Percentiles rank a stretch among this genome's conserved stretches.
phyloP scores from a whole-genome alignment of 2,113 vertebrate genomes.

The Oenanthe oenanthe region DNA sequence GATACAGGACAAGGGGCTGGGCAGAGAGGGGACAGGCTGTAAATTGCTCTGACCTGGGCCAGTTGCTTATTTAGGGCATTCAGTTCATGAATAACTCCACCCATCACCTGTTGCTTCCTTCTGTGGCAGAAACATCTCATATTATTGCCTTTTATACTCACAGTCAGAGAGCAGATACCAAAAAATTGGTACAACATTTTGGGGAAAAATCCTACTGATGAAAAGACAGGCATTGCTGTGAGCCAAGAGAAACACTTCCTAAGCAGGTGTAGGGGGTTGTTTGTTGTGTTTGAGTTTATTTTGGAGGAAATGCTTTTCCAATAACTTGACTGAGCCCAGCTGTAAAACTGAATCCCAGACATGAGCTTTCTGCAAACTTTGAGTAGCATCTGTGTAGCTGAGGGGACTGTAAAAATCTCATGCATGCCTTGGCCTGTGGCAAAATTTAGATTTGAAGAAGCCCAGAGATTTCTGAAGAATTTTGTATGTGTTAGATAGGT shows the following conservation, averaged over 20 bases:
- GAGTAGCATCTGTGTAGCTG: neutral
- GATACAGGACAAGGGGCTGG: neutral
- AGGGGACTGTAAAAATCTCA: neutral
- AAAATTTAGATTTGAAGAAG: neutral
- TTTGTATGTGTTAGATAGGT: neutral
- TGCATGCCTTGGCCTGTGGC: rapidly evolving
- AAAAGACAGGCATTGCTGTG: neutral
- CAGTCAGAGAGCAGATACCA: slow-evolving; percentile 35
- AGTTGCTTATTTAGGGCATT: slow-evolving; percentile 31
- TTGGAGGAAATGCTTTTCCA: neutral
- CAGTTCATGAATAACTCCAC: slow-evolving; percentile 32
- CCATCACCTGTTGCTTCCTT: slow-evolving; percentile 25
- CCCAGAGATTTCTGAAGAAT: neutral
- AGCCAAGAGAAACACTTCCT: neutral
- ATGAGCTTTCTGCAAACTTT: neutral
- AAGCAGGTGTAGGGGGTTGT: neutral
- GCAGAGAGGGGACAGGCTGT: neutral
- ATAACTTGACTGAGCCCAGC: neutral
- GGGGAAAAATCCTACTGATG: neutral
- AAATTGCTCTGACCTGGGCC: slow-evolving; percentile 10
- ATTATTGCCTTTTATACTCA: neutral
- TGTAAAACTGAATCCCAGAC: neutral
- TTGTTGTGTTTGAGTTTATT: neutral
- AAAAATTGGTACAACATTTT: slow-evolving; percentile 11
- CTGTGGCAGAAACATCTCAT: neutral